Evolutionary conservation across 2,888 invertebrate genomes (phyloP), one percentile per base, ranked within the genome.

Genomic region (Amorpha juglandis): DNA sequence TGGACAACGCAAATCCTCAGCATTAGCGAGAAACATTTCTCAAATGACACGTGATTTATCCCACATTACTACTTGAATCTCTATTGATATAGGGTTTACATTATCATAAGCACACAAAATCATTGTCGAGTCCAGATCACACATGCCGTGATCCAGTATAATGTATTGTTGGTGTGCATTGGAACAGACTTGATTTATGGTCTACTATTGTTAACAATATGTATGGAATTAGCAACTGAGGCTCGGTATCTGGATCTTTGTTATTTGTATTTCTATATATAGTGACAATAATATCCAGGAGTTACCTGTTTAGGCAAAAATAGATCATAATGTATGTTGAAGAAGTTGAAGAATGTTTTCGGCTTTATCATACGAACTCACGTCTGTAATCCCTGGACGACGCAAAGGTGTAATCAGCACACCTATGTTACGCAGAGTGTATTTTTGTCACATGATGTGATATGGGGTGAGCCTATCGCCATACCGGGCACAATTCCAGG

Each of bases 121-220:
- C 67, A 64, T 58, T 50, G 42, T 65, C 27, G 47, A 21, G 64
- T 65, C 67, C 50, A 53, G 14, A 62, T 58, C 35, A 42, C 35
- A 64, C 35, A 64, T 50, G 66, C 65, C 51, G 27, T 63, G 66
- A 64, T 65, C 64, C 66, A 16, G 63, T 63, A 69, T 71, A 68
- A 68, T 69, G 64, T 67, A 65, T 67, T 65, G 63, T 64, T 52
- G 66, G 69, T 66, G 68, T 65, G 66, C 62, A 62, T 19, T 38
- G 62, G 62, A 55, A 69, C 65, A 63, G 33, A 68, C 50, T 65
- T 73, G 68, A 70, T 70, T 68, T 68, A 70, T 70, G 21, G 42
- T 52, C 45, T 58, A 68, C 63, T 66, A 63, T 64, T 64, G 64
- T 65, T 50, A 68, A 63, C 51, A 52, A 65, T 64, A 51, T 48